phyloP scores from a whole-genome alignment of 2,113 vertebrate genomes.

The Tylochromis polylepis region DNA sequence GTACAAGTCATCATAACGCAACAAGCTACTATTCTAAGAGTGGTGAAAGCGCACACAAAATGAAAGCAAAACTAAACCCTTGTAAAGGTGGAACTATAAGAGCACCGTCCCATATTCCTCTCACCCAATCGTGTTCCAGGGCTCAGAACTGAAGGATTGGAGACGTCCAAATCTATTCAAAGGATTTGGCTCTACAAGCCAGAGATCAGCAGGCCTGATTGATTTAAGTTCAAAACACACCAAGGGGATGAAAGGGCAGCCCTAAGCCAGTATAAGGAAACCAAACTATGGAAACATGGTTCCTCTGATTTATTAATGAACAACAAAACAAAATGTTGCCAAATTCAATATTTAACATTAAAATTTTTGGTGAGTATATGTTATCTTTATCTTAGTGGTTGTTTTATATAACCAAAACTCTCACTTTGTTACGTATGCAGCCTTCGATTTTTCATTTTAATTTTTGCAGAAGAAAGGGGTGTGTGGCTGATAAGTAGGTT shows the following conservation, averaged over 20 bases:
- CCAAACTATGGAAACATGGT: not conserved
- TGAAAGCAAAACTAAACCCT: slow-evolving; percentile 45
- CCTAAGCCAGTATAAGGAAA: not conserved
- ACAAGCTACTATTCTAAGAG: not conserved
- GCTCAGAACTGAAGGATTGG: not conserved
- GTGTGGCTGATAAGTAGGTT: not conserved
- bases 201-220: slow-evolving; percentile 34
- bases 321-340: not conserved
- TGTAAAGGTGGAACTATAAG: not conserved
- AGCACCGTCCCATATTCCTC: not conserved
- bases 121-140: slow-evolving; percentile 37
- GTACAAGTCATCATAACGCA: not conserved
- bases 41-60: not conserved
- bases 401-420: not conserved
- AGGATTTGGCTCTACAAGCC: slow-evolving; percentile 36
- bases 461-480: not conserved
- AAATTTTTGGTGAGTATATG: not conserved
- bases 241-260: not conserved
- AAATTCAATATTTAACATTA: not conserved
- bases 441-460: not conserved
- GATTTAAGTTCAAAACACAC: slow-evolving; percentile 33
- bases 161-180: not conserved
- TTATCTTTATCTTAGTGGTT: not conserved
- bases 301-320: not conserved
- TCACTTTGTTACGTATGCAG: not conserved